Evolutionary conservation across 2,888 invertebrate genomes (phyloP).

Genomic region (Calephelis perditalis): DNA sequence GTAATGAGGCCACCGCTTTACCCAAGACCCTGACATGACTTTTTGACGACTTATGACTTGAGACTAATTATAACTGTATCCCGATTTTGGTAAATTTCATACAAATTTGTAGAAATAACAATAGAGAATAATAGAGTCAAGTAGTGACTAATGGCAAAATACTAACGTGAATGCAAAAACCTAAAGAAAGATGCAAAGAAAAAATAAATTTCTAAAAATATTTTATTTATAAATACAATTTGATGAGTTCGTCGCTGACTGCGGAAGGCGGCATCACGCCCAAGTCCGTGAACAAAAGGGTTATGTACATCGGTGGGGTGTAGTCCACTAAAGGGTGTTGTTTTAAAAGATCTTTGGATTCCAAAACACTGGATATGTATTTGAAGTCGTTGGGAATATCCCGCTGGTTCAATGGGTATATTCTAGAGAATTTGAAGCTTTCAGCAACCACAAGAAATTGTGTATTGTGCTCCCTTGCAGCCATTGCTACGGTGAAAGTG

Average conservation of each 20-base stretch:
- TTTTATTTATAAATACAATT: conserved; percentile 89
- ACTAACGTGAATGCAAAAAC: too few relatives aligned
- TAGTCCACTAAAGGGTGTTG: conserved; percentile 96
- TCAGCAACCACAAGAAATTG: conserved; percentile 97
- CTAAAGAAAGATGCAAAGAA: too few relatives aligned
- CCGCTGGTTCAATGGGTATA: conserved; percentile 95
- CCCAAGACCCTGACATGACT: too few relatives aligned
- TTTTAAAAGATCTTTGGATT: conserved; percentile 66
- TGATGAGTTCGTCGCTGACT: conserved; percentile 97
- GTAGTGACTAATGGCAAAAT: too few relatives aligned
- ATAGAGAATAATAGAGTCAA: too few relatives aligned
- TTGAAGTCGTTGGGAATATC: conserved; percentile 95
- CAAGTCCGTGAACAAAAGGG: conserved; percentile 95
- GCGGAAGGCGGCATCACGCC: conserved; percentile 98
- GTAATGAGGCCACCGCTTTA: too few relatives aligned
- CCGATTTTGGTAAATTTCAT: too few relatives aligned
- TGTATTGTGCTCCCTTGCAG: conserved; percentile 93
- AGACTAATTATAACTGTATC: too few relatives aligned
- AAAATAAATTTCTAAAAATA: conserved; percentile 16
- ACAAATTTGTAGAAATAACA: too few relatives aligned
- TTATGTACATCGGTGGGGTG: conserved; percentile 96
- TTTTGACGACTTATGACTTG: too few relatives aligned
- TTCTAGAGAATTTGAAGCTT: conserved; percentile 97
- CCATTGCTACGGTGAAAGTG: conserved; percentile 89
- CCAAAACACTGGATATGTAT: conserved; percentile 72